Percentiles rank a stretch among this genome's conserved stretches.
Conservation (phyloP, 2,113 vertebrate species). For the Neomonachus schauinslandi region DNA sequence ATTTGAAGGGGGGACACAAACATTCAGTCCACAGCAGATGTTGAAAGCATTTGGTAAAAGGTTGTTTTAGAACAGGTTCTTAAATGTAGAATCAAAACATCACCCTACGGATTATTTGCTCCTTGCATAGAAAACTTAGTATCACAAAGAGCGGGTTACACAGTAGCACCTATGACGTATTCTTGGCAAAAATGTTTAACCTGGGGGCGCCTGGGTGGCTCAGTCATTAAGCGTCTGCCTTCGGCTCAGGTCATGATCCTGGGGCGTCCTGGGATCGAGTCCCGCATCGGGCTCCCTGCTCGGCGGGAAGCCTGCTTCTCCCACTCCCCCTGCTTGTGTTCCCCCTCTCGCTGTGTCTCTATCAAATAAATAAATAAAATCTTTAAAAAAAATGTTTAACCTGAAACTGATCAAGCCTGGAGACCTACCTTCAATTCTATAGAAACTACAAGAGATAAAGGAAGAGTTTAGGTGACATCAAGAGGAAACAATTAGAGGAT, state of each 20-base stretch:
- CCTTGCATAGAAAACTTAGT: conserved; percentile 21
- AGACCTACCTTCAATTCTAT: background rate
- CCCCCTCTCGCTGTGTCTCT: too few species aligned
- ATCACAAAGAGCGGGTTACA: background rate
- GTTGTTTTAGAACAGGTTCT: background rate
- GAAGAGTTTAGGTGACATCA: background rate
- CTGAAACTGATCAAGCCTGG: background rate
- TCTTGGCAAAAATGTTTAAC: conserved; percentile 29
- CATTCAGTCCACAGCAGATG: background rate
- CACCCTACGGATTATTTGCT: background rate
- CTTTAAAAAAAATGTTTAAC: background rate
- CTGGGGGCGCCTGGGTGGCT: background rate
- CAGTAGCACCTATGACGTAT: background rate
- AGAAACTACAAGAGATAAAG: background rate
- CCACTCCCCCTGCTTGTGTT: too few species aligned
- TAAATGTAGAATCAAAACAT: background rate
- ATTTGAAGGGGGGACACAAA: background rate
- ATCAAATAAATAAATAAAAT: too few species aligned
- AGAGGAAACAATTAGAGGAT: conserved; percentile 14
- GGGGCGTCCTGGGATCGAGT: too few species aligned
- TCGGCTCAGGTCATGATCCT: too few species aligned
- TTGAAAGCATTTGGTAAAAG: background rate
- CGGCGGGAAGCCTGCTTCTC: too few species aligned
- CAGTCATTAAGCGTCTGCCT: too few species aligned
- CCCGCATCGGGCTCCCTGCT: too few species aligned